Conservation (phyloP, 2,113 vertebrate genomes). For the Oncorhynchus clarkii region DNA sequence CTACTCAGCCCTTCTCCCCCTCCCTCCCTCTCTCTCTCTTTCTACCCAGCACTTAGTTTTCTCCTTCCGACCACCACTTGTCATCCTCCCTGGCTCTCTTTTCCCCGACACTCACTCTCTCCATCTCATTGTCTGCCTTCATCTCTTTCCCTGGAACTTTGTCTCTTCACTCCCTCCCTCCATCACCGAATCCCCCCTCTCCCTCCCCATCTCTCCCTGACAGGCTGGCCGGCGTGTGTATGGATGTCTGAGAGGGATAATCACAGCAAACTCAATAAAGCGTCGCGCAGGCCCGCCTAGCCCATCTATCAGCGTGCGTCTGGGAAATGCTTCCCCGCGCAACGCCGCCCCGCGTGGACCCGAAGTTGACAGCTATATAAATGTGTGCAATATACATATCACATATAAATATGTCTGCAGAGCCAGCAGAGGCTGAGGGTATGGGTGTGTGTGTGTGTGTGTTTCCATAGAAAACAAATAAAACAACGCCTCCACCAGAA, state of each 20-base stretch:
- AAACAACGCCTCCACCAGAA: constrained; percentile 48
- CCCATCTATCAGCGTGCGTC: constrained; percentile 95
- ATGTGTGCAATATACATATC: constrained; percentile 98
- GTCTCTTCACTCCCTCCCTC: too few species aligned
- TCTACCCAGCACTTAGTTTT: constrained; percentile 51
- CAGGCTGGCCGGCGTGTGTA: constrained; percentile 55
- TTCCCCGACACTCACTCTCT: constrained; percentile 7
- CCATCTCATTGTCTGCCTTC: constrained; percentile 47
- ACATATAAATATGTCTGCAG: constrained; percentile 82
- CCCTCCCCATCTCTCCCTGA: constrained; percentile 45
- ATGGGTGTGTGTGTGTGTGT: constrained; percentile 23
- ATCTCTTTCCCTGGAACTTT: constrained; percentile 19
- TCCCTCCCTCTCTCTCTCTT: constrained; percentile 19
- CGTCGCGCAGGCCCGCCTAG: constrained; percentile 78
- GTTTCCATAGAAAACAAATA: constrained; percentile 54
- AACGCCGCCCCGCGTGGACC: constrained; percentile 79
- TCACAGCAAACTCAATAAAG: constrained; percentile 99
- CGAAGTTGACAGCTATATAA: constrained; percentile 97
- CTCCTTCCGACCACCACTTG: constrained; percentile 35
- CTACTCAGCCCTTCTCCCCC: not conserved
- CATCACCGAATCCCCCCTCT: too few species aligned
- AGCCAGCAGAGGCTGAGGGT: constrained; percentile 48
- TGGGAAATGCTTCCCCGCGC: constrained; percentile 84
- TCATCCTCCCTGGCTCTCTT: constrained; percentile 32
- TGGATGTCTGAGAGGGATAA: constrained; percentile 92